Percentiles rank a stretch among this genome's conserved stretches.
Evolutionary conservation across 2,888 invertebrate species (phyloP).

Genomic region (Megamerina dolium): DNA sequence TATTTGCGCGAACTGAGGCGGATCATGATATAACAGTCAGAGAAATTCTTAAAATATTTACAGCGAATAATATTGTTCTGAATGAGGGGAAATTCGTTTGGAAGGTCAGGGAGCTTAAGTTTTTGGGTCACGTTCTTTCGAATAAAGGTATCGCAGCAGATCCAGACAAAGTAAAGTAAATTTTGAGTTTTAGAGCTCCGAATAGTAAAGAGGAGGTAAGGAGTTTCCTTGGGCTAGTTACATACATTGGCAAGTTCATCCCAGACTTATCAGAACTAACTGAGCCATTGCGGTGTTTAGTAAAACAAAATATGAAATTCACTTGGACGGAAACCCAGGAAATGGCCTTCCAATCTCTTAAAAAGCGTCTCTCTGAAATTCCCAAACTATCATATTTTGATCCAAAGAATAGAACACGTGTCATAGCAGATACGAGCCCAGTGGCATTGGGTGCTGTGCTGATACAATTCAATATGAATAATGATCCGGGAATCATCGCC

Average conservation of each 20-base stretch:
- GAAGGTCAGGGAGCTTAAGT: slow-evolving; percentile 9
- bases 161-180: slow-evolving; percentile 21
- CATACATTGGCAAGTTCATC: slow-evolving; percentile 18
- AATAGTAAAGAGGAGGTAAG: slow-evolving; percentile 15
- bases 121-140: slow-evolving; percentile 16
- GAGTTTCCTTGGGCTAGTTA: slow-evolving; percentile 17
- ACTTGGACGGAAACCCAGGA: slow-evolving; percentile 13
- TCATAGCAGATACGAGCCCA: slow-evolving; percentile 19
- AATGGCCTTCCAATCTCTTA: slow-evolving; percentile 14
- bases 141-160: slow-evolving; percentile 18
- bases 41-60: slow-evolving; percentile 20
- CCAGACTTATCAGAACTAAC: slow-evolving; percentile 17
- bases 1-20: slow-evolving; percentile 26
- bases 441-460: slow-evolving; percentile 21
- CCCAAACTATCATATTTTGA: slow-evolving; percentile 18
- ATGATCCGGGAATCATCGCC: slow-evolving; percentile 15
- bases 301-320: slow-evolving; percentile 16
- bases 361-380: slow-evolving; percentile 12
- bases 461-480: slow-evolving; percentile 16
- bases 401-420: slow-evolving; percentile 12
- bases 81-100: slow-evolving; percentile 29
- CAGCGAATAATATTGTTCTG: slow-evolving; percentile 24
- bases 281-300: slow-evolving; percentile 13
- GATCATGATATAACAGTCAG: slow-evolving; percentile 29
- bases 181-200: slow-evolving; percentile 14